Evolutionary conservation across 2,113 vertebrate genomes (phyloP).

Genomic region (Pavo muticus): DNA sequence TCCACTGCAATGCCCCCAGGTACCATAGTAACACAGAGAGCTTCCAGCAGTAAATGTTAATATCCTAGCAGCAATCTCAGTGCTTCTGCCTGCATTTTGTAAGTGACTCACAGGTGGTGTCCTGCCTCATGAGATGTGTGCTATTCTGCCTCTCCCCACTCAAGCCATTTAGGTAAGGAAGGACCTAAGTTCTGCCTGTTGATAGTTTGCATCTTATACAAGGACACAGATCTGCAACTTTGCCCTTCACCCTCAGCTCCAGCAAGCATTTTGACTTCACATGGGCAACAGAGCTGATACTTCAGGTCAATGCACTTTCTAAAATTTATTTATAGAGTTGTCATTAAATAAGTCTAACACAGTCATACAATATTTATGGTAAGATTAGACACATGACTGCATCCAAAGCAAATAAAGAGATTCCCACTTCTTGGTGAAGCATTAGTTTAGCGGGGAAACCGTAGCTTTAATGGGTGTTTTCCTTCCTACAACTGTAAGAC

Average conservation of each 20-base stretch:
- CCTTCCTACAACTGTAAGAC: not conserved
- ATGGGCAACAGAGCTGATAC: not conserved
- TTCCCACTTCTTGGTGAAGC: not conserved
- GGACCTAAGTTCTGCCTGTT: not conserved
- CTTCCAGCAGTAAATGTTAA: constrained; percentile 51
- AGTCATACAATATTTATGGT: constrained; percentile 35
- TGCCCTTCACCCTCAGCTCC: not conserved
- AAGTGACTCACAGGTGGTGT: not conserved
- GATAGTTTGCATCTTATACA: not conserved
- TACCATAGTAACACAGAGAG: not conserved
- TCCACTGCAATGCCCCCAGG: not conserved
- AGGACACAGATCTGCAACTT: not conserved
- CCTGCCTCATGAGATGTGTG: not conserved
- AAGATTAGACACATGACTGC: constrained; percentile 20
- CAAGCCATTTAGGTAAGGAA: not conserved
- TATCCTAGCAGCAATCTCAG: not conserved
- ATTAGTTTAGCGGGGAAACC: not conserved
- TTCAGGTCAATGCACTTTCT: not conserved
- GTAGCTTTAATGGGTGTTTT: not conserved
- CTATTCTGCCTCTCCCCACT: not conserved
- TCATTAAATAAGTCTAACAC: constrained; percentile 23
- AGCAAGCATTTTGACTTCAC: not conserved
- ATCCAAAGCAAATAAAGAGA: not conserved
- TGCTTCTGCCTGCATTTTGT: not conserved
- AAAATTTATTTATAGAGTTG: constrained; percentile 22